These are phyloP conservation scores for Drosophila paulistorum DNA, from an alignment of 1,140 invertebrate species.

Conservation along the genomic window DNA sequence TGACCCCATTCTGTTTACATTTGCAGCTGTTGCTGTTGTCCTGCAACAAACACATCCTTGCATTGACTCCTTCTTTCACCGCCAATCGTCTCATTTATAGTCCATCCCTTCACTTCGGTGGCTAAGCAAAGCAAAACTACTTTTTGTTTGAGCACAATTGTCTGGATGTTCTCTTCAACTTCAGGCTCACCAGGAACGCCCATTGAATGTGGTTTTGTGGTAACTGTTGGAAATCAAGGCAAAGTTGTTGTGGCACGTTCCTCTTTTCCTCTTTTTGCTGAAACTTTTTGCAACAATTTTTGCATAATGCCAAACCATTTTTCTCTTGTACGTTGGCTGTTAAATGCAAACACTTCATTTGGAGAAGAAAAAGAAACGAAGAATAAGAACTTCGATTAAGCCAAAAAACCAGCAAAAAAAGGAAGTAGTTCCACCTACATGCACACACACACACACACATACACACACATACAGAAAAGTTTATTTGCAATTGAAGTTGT, in stretches of 20 bases:
- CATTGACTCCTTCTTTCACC: not conserved
- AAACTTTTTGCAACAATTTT: constrained; percentile 50
- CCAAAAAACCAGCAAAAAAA: constrained; percentile 9
- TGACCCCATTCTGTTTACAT: constrained; percentile 75
- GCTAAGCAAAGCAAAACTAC: not conserved
- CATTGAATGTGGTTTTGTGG: constrained; percentile 7
- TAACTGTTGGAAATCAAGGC: constrained; percentile 53
- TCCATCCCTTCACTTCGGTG: not conserved
- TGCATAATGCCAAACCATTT: constrained; percentile 42
- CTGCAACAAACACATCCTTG: constrained; percentile 4
- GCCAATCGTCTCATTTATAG: constrained; percentile 22
- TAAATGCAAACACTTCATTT: constrained; percentile 64
- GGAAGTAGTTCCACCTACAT: not conserved
- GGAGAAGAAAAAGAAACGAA: constrained; percentile 25
- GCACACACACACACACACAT: constrained; percentile 17
- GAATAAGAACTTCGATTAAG: constrained; percentile 45
- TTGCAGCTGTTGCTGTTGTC: constrained; percentile 69
- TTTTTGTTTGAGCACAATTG: constrained; percentile 3
- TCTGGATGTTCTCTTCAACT: constrained; percentile 5
- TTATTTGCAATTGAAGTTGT: not conserved
- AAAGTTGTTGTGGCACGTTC: constrained; percentile 46
- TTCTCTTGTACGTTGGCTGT: constrained; percentile 14
- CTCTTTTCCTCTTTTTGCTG: constrained; percentile 1
- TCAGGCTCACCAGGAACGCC: not conserved
- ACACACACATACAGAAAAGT: constrained; percentile 10